phyloP scores from a whole-genome alignment of 1,140 invertebrate genomes.

The Eriocheir sinensis region DNA sequence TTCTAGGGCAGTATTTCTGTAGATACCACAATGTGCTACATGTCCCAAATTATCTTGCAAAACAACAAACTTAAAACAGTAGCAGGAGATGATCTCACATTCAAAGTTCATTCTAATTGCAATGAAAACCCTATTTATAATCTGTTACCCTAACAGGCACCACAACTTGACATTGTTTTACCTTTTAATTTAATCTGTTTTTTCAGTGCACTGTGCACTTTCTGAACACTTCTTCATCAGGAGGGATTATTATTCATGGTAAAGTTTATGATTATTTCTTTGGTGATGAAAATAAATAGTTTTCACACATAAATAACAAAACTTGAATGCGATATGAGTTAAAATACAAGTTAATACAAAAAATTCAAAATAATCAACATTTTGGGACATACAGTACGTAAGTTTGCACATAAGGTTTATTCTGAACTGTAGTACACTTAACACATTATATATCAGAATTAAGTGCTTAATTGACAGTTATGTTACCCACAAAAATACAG shows the following conservation, averaged over 20 bases:
- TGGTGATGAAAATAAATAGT: neutral
- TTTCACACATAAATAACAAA: neutral
- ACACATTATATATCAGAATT: constrained; percentile 48
- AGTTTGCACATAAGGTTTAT: constrained; percentile 62
- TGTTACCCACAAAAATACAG: constrained; percentile 74
- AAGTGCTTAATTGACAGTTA: constrained; percentile 46
- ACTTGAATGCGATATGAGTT: neutral
- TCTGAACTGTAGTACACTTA: constrained; percentile 48
- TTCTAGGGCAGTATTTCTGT: constrained; percentile 70
- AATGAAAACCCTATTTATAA: neutral
- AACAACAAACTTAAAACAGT: neutral
- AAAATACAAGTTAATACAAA: neutral
- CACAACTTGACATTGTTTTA: neutral
- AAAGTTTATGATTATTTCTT: neutral
- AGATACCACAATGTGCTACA: constrained; percentile 63
- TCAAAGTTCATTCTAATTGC: neutral
- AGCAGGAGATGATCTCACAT: constrained; percentile 9
- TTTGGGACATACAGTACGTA: constrained; percentile 68
- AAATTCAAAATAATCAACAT: neutral
- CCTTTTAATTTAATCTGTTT: neutral
- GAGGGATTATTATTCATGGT: neutral
- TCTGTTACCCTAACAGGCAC: neutral
- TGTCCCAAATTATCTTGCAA: constrained; percentile 43
- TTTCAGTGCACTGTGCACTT: neutral
- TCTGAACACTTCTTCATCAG: neutral